Base-by-base conservation (phyloP, 2,113 vertebrate species). In the Calypte anna region DNA sequence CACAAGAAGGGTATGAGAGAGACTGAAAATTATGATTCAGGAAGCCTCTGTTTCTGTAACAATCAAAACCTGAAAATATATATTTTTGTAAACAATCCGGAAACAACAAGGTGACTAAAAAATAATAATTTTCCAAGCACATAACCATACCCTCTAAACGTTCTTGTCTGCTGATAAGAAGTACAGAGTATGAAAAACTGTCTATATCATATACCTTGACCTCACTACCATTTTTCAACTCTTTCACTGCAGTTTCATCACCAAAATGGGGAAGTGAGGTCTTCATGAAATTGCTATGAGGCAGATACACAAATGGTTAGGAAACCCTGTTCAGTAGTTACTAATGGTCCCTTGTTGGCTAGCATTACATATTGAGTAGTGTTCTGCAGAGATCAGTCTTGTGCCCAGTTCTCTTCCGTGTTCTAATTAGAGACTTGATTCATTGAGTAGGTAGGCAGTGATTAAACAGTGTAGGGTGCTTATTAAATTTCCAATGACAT, bases 401-500 rank as follows among this genome's bases (percentile, higher is more conserved):
- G 64, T 90, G 88, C 72, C 92, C 75, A 3, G 90, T 94, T 96
- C 80, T 95, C 90, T 74, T 92, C 94, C 94, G 77, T 94, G 94
- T 92, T 93, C 95, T 93, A 91, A 95, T 96, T 95, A 96, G 91
- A 70, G 82, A 86, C 80, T 94, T 90, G 88, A 94, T 88, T 96
- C 92, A 93, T 27, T 90, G 82, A 78, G 64, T 81, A 95, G 88
- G 79, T 95, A 96, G 95, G 93, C 94, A 88, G 75, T 81, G 88
- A 96, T 96, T 95, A 95, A 96, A 96, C 95, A 96, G 91, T 72
- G 88, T 59, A 86, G 88, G 22, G 68, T 82, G 61, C 33, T 94
- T 95, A 96, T 96, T 96, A 92, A 88, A 96, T 96, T 95, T 96
- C 90, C 92, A 95, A 64, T 96, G 95, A 96, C 92, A 96, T 96